A percentile compares a stretch with the other conserved stretches of the same genome.
Evolutionary conservation across 2,797 vertebrate genomes (phyloP).

Genomic region (Enteromius fasciolatus): DNA sequence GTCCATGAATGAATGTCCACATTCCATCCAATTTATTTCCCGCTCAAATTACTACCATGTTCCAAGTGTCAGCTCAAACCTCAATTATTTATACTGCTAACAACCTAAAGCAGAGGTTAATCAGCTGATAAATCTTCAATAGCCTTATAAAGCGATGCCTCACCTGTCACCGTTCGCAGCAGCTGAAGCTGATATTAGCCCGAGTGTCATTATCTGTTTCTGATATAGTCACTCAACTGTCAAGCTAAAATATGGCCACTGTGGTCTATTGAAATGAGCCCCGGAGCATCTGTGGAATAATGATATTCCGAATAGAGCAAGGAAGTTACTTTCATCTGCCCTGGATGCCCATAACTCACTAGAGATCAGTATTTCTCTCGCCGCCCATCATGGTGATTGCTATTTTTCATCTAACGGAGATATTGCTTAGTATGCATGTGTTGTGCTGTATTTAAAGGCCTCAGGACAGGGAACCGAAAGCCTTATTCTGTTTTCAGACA

Average conservation of each 20-base stretch:
- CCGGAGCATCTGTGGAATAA: slow-evolving; percentile 49
- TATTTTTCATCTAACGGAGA: slow-evolving; percentile 40
- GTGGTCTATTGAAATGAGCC: slow-evolving; percentile 42
- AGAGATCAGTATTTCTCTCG: slow-evolving; percentile 52
- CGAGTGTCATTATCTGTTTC: slow-evolving; percentile 47
- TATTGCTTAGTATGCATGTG: slow-evolving; percentile 37
- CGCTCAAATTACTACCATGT: slow-evolving; percentile 9
- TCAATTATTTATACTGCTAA: slow-evolving; percentile 32
- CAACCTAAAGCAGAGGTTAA: slow-evolving; percentile 16
- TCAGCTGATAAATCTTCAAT: slow-evolving; percentile 17
- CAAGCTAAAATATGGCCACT: slow-evolving; percentile 47
- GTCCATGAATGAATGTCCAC: slow-evolving; percentile 1
- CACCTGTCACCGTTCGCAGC: slow-evolving; percentile 15
- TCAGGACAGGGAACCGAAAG: not conserved
- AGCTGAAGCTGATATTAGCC: slow-evolving; percentile 26
- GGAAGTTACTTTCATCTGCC: slow-evolving; percentile 49
- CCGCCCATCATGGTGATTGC: slow-evolving; percentile 43
- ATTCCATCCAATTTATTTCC: slow-evolving; percentile 6
- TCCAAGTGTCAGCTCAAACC: slow-evolving; percentile 18
- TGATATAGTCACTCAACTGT: slow-evolving; percentile 53
- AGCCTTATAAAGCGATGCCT: slow-evolving; percentile 8
- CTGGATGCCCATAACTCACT: slow-evolving; percentile 45
- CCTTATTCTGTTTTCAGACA: not conserved
- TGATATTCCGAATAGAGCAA: slow-evolving; percentile 45
- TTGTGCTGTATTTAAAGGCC: slow-evolving; percentile 30